These are phyloP conservation scores for Apocheima hispidaria DNA, from an alignment of 2,888 invertebrate species.

Conservation along the genomic window DNA sequence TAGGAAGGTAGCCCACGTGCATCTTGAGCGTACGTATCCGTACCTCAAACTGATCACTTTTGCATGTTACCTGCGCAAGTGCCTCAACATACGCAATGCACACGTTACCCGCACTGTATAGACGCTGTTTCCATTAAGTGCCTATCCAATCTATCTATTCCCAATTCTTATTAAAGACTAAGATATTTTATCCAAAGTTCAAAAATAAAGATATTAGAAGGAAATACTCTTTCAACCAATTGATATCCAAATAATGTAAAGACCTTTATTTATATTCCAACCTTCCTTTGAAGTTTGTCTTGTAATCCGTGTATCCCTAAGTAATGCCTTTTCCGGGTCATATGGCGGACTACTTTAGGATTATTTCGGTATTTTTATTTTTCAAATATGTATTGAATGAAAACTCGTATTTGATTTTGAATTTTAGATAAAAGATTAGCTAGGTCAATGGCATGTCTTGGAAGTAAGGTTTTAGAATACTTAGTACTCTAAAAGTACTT, in stretches of 20 bases:
- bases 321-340: conserved; percentile 17
- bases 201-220: conserved; percentile 2
- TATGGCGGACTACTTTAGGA: conserved; percentile 2
- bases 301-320: conserved; percentile 15
- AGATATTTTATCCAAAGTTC: neutral
- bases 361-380: conserved; percentile 8
- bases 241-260: conserved; percentile 13
- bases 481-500: no score
- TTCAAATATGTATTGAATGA: neutral
- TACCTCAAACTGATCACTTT: no score
- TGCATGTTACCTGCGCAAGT: no score
- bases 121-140: no score
- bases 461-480: neutral
- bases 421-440: neutral
- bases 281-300: conserved; percentile 19
- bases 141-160: no score
- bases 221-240: conserved; percentile 14
- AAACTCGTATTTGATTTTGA: conserved; percentile 1
- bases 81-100: no score
- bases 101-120: no score
- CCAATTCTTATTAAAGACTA: neutral
- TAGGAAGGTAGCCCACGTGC: no score
- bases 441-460: no score
- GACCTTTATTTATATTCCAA: conserved; percentile 13
- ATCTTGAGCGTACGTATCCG: no score